Conservation (phyloP, 2,113 vertebrate genomes). For the Hydropotes inermis region DNA sequence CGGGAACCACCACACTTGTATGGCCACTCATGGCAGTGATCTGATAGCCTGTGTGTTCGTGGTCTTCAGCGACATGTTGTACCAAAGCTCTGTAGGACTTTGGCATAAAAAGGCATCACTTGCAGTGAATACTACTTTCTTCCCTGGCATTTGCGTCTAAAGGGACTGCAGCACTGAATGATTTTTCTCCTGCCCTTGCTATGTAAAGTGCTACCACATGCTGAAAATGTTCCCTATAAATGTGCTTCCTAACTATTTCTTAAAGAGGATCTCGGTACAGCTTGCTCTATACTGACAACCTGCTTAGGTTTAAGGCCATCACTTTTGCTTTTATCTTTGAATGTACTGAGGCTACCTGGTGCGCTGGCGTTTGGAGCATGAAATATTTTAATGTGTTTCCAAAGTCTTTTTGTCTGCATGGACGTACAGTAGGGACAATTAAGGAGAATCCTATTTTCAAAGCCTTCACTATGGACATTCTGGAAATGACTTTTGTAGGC, state of each 20-base stretch:
- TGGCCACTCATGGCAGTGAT: slow-evolving; percentile 99
- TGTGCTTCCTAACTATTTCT: slow-evolving; percentile 98
- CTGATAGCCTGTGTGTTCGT: slow-evolving; percentile 96
- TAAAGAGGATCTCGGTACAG: slow-evolving; percentile 98
- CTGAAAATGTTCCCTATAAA: slow-evolving; percentile 99
- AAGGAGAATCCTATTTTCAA: slow-evolving; percentile 97
- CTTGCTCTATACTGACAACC: slow-evolving; percentile 95
- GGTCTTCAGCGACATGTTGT: slow-evolving; percentile 98
- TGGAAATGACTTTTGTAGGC: slow-evolving; percentile 99
- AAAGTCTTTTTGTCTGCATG: slow-evolving; percentile 98
- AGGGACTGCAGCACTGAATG: slow-evolving; percentile 88
- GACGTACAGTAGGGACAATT: slow-evolving; percentile 99
- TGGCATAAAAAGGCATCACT: slow-evolving; percentile 97
- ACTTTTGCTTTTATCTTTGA: slow-evolving; percentile 91
- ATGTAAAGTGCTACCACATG: slow-evolving; percentile 96
- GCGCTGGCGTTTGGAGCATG: slow-evolving; percentile 93
- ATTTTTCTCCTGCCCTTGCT: slow-evolving; percentile 93
- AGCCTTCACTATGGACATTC: slow-evolving; percentile 98
- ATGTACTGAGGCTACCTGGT: slow-evolving; percentile 86
- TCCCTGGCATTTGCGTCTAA: slow-evolving; percentile 84
- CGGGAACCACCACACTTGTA: slow-evolving; percentile 95
- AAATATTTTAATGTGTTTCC: slow-evolving; percentile 99
- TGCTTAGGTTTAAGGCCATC: slow-evolving; percentile 91
- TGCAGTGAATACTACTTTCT: slow-evolving; percentile 94
- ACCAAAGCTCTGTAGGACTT: slow-evolving; percentile 97